Conservation (phyloP, 1,140 invertebrate genomes). For the Drosophila yakuba region DNA sequence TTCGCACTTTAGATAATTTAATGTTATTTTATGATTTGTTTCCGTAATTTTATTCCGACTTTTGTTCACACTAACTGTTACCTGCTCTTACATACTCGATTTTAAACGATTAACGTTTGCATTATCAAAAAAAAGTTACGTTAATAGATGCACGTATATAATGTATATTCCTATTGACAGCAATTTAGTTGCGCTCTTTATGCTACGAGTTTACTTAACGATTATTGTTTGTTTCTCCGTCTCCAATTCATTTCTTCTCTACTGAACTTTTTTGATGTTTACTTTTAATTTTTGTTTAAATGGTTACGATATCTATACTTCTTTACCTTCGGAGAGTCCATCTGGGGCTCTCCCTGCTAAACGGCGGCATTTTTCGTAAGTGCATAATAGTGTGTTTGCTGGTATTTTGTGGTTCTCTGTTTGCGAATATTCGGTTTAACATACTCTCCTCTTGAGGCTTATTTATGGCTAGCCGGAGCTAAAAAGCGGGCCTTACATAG, state of each 20-base stretch:
- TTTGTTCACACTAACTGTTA: slow-evolving; percentile 8
- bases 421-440: slow-evolving; percentile 13
- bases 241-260: not conserved
- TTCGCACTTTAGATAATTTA: slow-evolving; percentile 23
- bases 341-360: slow-evolving; percentile 35
- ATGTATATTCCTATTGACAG: slow-evolving; percentile 27
- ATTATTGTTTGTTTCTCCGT: slow-evolving; percentile 20
- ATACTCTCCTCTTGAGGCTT: slow-evolving; percentile 38
- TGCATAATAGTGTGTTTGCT: slow-evolving; percentile 17
- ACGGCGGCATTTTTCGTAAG: slow-evolving; percentile 65
- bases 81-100: slow-evolving; percentile 16
- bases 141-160: slow-evolving; percentile 37
- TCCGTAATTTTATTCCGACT: slow-evolving; percentile 14
- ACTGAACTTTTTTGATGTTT: not conserved
- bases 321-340: slow-evolving; percentile 5
- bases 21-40: not conserved
- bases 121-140: slow-evolving; percentile 42
- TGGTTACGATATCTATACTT: slow-evolving; percentile 6
- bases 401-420: slow-evolving; percentile 20
- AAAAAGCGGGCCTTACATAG: slow-evolving; percentile 23
- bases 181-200: slow-evolving; percentile 40
- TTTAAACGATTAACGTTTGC: slow-evolving; percentile 48
- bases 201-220: slow-evolving; percentile 45
- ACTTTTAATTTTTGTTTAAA: slow-evolving; percentile 7
- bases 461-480: slow-evolving; percentile 47